Base-by-base conservation (phyloP, 2,797 vertebrate genomes). In the Coracias cyanogaster region DNA sequence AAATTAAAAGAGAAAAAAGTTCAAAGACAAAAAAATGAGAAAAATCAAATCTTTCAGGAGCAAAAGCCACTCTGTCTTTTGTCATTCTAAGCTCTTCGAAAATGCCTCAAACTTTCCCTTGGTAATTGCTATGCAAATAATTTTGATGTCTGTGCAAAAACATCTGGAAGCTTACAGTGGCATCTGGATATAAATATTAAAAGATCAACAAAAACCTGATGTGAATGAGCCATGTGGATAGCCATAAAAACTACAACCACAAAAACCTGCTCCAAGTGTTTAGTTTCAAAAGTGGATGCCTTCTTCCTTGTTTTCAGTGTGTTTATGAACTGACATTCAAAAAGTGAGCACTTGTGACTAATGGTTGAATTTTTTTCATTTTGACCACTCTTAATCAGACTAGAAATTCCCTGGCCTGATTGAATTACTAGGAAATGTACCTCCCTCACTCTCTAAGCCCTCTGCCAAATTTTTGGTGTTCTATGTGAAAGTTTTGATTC, bases 141-240 rank as follows among this genome's bases (percentile, higher is more conserved):
- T 93, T 96, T 92, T 96, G 93, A 77, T 87, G 86, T 89, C 78
- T 93, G 31, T 89, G 52, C 19, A 86, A 90, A 94, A 95, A 92
- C 95, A 96, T 94, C 95, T 97, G 95, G 93, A 96, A 77, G 15
- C 41, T 94, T 94, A 65, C n/a, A 85, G 45, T 61, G 48, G 35
- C 95, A 96, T 96, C 95, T 97, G 96, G 91, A 62, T 45, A 84
- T 96, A 95, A 96, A 96, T 97, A 97, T 93, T 96, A 77, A 96
- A 97, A 95, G 45, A 93, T 82, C 73, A 74, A 94, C 86, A 87
- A 69, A 93, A 95, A 26, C 55, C 73, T 64, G 64, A 93, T 37
- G 61, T 70, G 88, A 94, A 89, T 94, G 92, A 90, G n/a, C 60
- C 49, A 31, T 82, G 90, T 89, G 77, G 41, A 24, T 92, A 94